These are phyloP conservation scores for Athalia rosae DNA, from an alignment of 2,888 invertebrate species.

Conservation along the genomic window DNA sequence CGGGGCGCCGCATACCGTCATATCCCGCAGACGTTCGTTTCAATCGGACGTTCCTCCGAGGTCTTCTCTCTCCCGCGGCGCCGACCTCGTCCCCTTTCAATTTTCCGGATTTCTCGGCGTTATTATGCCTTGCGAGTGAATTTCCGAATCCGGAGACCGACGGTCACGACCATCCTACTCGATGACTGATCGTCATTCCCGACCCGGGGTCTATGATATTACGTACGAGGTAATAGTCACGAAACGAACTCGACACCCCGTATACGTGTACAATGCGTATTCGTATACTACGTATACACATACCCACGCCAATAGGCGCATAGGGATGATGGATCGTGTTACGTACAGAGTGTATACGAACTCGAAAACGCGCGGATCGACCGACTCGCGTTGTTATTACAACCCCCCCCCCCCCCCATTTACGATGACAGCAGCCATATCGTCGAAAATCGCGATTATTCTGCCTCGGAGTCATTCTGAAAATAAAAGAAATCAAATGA, in stretches of 20 bases:
- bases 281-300: no score
- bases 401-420: neutral
- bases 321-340: conserved; percentile 67
- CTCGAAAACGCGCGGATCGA: conserved; percentile 28
- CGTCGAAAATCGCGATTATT: neutral
- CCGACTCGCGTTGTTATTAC: conserved; percentile 22
- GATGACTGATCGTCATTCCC: conserved; percentile 37
- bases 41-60: conserved; percentile 15
- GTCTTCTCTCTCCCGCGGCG: neutral
- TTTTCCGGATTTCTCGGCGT: conserved; percentile 8
- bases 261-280: no score
- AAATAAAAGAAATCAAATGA: no score
- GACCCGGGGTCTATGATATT: neutral
- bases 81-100: conserved; percentile 5
- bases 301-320: no score
- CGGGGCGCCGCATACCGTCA: conserved; percentile 37
- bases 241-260: conserved; percentile 21
- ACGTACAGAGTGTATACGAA: neutral
- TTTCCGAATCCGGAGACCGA: neutral
- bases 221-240: conserved; percentile 1
- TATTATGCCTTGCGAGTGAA: neutral
- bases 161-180: conserved; percentile 11
- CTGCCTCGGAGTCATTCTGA: no score
- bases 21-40: conserved; percentile 33
- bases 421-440: conserved; percentile 3